A percentile compares a stretch with the other conserved stretches of the same genome.
Evolutionary conservation across 1,140 invertebrate genomes (phyloP).

Genomic region (Drosophila tani): DNA sequence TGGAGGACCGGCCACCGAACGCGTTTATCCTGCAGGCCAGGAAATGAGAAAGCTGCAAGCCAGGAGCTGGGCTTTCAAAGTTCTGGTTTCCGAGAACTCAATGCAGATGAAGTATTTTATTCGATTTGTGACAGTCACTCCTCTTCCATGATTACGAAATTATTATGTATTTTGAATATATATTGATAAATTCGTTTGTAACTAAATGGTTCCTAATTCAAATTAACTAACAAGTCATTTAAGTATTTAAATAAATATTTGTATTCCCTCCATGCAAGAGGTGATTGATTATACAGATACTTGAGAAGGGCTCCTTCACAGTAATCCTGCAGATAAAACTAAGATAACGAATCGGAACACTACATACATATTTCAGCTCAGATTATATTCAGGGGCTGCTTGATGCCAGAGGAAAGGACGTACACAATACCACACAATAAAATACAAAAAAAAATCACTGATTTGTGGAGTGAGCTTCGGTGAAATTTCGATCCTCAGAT

Average conservation of each 20-base stretch:
- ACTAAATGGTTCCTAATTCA: background rate
- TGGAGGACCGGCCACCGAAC: background rate
- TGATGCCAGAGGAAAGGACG: background rate
- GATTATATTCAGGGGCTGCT: background rate
- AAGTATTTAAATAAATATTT: background rate
- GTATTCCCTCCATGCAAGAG: slow-evolving; percentile 5
- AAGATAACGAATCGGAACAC: background rate
- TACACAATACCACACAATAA: background rate
- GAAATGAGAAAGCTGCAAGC: background rate
- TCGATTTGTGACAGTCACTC: background rate
- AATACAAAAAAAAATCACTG: background rate
- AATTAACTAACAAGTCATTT: too few relatives aligned
- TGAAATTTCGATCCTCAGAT: background rate
- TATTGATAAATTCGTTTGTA: background rate
- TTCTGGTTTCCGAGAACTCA: slow-evolving; percentile 15
- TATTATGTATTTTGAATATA: slow-evolving; percentile 60
- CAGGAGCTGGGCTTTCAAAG: slow-evolving; percentile 13
- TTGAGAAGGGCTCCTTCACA: too few relatives aligned
- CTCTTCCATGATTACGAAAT: slow-evolving; percentile 37
- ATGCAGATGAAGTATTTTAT: slow-evolving; percentile 18
- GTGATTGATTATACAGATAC: too few relatives aligned
- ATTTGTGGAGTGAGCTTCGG: background rate
- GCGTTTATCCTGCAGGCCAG: slow-evolving; percentile 3
- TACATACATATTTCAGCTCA: background rate
- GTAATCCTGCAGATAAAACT: too few relatives aligned